Conservation (phyloP, 2,797 vertebrate genomes). For the Sciurus vulgaris region DNA sequence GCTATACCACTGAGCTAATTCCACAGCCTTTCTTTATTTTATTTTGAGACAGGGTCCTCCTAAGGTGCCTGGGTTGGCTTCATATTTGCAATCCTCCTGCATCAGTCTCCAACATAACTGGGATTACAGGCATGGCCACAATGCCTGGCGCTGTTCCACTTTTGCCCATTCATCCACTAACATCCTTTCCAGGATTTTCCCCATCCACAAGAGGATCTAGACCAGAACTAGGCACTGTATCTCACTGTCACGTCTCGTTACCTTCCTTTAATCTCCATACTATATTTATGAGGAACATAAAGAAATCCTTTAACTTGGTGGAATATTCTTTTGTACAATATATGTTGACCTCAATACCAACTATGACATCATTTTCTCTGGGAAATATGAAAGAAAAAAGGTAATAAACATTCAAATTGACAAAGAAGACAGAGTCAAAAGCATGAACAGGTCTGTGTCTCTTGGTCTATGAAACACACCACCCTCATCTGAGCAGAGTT, state of each 20-base stretch:
- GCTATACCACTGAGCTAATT: no score
- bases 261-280: constrained; percentile 19
- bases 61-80: not conserved
- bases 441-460: not conserved
- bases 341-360: constrained; percentile 97
- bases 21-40: not conserved
- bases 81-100: not conserved
- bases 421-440: not conserved
- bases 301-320: constrained; percentile 92
- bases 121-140: not conserved
- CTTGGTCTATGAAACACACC: constrained; percentile 19
- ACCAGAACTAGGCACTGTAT: not conserved
- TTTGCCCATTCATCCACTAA: constrained; percentile 10
- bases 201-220: not conserved
- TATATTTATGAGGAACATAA: not conserved
- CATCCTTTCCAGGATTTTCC: not conserved
- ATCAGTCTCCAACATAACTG: not conserved
- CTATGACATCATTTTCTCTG: constrained; percentile 96
- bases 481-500: not conserved
- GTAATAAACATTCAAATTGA: constrained; percentile 61
- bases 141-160: not conserved
- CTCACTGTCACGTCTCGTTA: not conserved
- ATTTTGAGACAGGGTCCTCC: not conserved
- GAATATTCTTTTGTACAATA: constrained; percentile 96
- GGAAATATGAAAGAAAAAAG: constrained; percentile 56